phyloP scores from a whole-genome alignment of 2,113 vertebrate species.

The Apteryx mantelli region DNA sequence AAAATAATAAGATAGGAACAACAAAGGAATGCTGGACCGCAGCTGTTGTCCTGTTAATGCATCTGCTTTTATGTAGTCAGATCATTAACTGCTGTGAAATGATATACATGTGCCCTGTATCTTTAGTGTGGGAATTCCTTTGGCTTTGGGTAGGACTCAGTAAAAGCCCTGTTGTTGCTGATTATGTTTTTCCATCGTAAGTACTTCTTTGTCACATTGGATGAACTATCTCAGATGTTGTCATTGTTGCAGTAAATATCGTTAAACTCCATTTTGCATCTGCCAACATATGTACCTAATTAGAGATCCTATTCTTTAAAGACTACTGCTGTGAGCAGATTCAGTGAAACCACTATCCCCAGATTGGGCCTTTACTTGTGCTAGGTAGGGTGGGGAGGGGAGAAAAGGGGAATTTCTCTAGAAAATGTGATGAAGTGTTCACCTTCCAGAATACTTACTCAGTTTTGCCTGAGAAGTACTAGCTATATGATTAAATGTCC shows the following conservation, averaged over 20 bases:
- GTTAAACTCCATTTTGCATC: conserved; percentile 37
- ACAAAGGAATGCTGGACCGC: conserved; percentile 23
- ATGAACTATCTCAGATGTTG: conserved; percentile 59
- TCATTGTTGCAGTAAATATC: conserved; percentile 36
- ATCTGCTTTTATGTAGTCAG: conserved; percentile 36
- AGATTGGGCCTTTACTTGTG: background rate
- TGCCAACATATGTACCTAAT: conserved; percentile 49
- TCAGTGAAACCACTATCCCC: background rate
- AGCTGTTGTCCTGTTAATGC: conserved; percentile 40
- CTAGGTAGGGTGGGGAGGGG: background rate
- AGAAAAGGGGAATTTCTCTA: background rate
- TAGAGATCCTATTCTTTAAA: conserved; percentile 46
- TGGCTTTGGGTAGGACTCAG: conserved; percentile 18
- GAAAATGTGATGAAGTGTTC: background rate
- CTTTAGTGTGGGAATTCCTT: conserved; percentile 45
- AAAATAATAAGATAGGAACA: background rate
- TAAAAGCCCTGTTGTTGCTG: conserved; percentile 48
- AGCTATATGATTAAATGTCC: background rate
- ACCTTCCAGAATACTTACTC: background rate
- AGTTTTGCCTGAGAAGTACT: background rate
- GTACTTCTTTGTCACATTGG: conserved; percentile 43
- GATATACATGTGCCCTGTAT: conserved; percentile 9
- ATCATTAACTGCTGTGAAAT: conserved; percentile 48
- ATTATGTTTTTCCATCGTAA: conserved; percentile 33
- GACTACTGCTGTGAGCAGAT: conserved; percentile 35